These are phyloP conservation scores for Tapera naevia DNA, from an alignment of 2,797 vertebrate genomes.

Conservation along the genomic window DNA sequence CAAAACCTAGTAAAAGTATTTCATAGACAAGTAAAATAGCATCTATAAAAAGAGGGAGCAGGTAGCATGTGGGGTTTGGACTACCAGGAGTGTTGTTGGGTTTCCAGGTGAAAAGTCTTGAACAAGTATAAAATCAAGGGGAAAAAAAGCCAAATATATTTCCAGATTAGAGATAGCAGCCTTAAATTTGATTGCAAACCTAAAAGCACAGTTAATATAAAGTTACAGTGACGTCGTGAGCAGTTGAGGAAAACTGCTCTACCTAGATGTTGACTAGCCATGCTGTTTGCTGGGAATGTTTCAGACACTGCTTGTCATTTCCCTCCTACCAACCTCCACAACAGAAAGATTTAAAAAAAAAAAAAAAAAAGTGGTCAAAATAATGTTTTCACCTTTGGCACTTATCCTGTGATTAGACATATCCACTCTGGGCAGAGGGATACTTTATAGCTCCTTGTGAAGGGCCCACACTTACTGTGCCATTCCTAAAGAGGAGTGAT, in stretches of 20 bases:
- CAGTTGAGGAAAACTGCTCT: background rate
- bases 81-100: background rate
- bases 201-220: background rate
- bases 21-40: background rate
- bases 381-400: background rate
- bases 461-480: rapidly evolving
- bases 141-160: background rate
- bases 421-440: background rate
- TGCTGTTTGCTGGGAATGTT: background rate
- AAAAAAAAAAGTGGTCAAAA: background rate
- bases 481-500: background rate
- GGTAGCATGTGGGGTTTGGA: rapidly evolving
- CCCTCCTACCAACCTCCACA: background rate
- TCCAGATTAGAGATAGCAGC: background rate
- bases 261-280: background rate
- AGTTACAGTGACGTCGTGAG: background rate
- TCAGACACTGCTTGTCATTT: background rate
- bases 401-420: background rate
- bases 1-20: background rate
- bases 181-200: background rate
- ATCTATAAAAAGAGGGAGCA: background rate
- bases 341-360: background rate
- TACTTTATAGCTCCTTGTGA: background rate
- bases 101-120: background rate
- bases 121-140: background rate